Evolutionary conservation across 2,888 invertebrate species (phyloP).

Genomic region (Eristalis tenax): DNA sequence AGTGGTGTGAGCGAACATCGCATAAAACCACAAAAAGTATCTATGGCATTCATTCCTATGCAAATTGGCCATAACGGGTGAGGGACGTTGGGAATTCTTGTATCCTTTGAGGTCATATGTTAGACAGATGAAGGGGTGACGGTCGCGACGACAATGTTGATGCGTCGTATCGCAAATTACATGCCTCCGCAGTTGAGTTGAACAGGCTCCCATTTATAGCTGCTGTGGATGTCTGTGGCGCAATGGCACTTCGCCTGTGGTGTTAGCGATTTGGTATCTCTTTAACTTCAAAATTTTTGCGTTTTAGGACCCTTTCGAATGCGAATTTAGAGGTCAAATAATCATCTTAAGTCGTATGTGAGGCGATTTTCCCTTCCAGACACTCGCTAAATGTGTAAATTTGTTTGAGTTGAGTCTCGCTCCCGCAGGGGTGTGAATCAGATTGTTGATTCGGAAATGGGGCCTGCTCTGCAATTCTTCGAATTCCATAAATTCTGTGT

Average conservation of each 20-base stretch:
- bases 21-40: background rate
- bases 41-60: background rate
- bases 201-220: background rate
- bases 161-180: background rate
- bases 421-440: no score
- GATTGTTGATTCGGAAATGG: no score
- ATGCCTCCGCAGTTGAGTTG: background rate
- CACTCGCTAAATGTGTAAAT: no score
- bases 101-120: background rate
- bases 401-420: no score
- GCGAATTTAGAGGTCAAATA: no score
- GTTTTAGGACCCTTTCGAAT: no score
- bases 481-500: no score
- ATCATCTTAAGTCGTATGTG: no score
- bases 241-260: background rate
- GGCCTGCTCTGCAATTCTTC: no score
- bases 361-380: no score
- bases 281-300: background rate
- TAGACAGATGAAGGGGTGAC: background rate
- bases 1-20: background rate
- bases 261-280: background rate
- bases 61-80: background rate
- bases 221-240: background rate
- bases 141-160: background rate
- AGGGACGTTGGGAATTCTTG: background rate